phyloP scores from a whole-genome alignment of 2,797 vertebrate genomes.

The Paguma larvata region DNA sequence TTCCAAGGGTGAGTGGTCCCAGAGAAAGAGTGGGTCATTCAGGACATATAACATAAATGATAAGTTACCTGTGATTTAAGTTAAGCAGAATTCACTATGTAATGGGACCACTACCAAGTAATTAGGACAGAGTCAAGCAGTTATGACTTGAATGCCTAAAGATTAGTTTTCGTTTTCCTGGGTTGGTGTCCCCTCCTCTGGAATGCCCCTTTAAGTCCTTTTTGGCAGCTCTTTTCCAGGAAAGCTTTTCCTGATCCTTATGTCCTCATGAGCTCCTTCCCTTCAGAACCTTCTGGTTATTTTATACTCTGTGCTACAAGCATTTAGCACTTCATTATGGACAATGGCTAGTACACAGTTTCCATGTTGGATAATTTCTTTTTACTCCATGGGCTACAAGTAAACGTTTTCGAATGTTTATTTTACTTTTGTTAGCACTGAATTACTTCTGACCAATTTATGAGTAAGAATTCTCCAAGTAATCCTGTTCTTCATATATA shows the following conservation, averaged over 20 bases:
- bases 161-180: background rate
- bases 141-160: background rate
- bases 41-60: background rate
- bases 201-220: background rate
- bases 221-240: background rate
- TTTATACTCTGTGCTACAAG: background rate
- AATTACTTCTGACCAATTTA: conserved; percentile 18
- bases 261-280: background rate
- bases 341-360: background rate
- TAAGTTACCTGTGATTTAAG: background rate
- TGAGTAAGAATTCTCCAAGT: background rate
- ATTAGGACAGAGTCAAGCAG: background rate
- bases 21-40: background rate
- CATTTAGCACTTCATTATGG: background rate
- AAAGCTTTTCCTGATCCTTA: background rate
- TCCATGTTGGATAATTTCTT: background rate
- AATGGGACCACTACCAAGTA: background rate
- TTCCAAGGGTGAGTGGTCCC: background rate
- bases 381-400: background rate
- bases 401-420: background rate
- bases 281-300: background rate
- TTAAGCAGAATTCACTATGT: background rate
- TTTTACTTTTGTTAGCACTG: conserved; percentile 34
- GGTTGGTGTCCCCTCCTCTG: background rate
- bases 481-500: background rate